phyloP scores from a whole-genome alignment of 2,113 vertebrate genomes.

The Regulus satrapa region DNA sequence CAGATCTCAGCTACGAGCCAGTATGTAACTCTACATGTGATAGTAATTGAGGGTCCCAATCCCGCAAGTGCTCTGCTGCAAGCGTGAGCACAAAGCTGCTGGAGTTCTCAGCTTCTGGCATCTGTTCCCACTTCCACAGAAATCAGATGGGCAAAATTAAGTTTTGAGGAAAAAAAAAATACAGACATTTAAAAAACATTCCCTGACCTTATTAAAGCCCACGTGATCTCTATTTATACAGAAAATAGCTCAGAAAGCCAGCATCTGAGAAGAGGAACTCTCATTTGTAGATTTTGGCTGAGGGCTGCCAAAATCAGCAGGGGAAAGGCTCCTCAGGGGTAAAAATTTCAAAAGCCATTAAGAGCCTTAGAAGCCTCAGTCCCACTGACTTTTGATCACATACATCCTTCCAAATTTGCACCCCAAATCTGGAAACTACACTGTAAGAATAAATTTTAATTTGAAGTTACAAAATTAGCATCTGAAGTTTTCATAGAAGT shows the following conservation, averaged over 20 bases:
- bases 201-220: conserved; percentile 67
- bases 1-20: conserved; percentile 36
- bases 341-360: conserved; percentile 56
- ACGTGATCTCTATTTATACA: conserved; percentile 64
- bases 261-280: conserved; percentile 55
- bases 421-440: conserved; percentile 12
- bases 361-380: conserved; percentile 31
- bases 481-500: background rate
- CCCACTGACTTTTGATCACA: conserved; percentile 28
- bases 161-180: conserved; percentile 42
- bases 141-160: conserved; percentile 68
- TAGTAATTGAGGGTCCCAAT: conserved; percentile 62
- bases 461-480: background rate
- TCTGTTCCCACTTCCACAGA: conserved; percentile 64
- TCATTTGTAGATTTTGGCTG: conserved; percentile 54
- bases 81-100: conserved; percentile 46
- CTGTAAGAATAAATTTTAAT: background rate
- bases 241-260: conserved; percentile 60
- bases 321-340: conserved; percentile 38
- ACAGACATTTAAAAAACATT: conserved; percentile 63
- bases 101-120: conserved; percentile 59
- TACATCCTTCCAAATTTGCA: conserved; percentile 19
- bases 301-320: conserved; percentile 62
- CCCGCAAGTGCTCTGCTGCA: conserved; percentile 17
- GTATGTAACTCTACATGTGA: conserved; percentile 31